Evolutionary conservation across 2,797 vertebrate species (phyloP).

Genomic region (Anomalospiza imberbis): DNA sequence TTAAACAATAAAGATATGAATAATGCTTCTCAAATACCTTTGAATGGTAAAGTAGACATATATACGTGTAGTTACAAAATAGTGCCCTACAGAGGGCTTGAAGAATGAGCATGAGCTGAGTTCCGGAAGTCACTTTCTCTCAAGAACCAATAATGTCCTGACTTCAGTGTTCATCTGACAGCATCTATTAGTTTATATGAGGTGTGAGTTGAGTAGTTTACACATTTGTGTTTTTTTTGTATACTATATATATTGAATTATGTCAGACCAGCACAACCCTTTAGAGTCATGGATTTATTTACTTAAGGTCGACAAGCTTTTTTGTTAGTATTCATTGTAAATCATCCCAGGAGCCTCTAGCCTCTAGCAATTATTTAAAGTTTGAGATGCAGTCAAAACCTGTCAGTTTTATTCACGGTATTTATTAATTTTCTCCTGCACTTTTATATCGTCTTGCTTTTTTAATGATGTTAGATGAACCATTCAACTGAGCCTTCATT

Average conservation of each 20-base stretch:
- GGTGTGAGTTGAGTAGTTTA: not conserved
- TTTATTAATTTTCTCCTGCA: constrained; percentile 9
- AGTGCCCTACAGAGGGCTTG: not conserved
- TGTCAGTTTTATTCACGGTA: not conserved
- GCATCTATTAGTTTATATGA: not conserved
- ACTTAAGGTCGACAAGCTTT: not conserved
- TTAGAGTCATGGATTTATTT: not conserved
- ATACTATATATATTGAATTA: not conserved
- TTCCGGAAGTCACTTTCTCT: not conserved
- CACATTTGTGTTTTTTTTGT: not conserved
- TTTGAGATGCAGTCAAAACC: not conserved
- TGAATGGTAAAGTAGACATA: not conserved
- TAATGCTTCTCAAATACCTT: not conserved
- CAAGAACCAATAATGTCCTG: not conserved
- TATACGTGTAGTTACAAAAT: not conserved
- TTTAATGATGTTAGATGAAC: not conserved
- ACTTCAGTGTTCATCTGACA: not conserved
- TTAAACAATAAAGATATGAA: not conserved
- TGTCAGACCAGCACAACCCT: not conserved
- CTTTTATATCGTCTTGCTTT: not conserved
- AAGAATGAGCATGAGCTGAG: not conserved
- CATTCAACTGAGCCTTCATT: not conserved
- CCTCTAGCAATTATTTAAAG: not conserved
- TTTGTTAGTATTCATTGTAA: not conserved
- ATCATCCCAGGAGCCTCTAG: not conserved